Evolutionary conservation across 53 echinoderm and acorn worm genomes (phyloP).

Genomic region (Stichopus horrens): DNA sequence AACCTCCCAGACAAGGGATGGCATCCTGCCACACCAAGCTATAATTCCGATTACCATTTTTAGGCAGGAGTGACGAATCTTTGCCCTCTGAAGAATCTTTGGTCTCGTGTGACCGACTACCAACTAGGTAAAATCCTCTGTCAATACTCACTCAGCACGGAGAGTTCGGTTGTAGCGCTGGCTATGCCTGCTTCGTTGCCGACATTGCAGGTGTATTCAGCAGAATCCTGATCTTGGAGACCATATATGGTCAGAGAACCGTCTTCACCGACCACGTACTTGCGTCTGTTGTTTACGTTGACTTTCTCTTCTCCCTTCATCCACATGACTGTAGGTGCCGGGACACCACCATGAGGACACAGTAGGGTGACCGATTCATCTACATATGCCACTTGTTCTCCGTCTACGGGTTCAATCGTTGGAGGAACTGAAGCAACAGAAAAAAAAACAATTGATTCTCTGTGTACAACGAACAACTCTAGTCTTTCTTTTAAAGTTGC

Average conservation of each 20-base stretch:
- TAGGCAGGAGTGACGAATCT: no score
- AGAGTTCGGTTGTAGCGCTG: slow-evolving; percentile 48
- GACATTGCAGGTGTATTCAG: slow-evolving; percentile 81
- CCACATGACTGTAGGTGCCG: slow-evolving; percentile 43
- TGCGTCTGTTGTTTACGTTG: slow-evolving; percentile 15
- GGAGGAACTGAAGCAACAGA: slow-evolving; percentile 58
- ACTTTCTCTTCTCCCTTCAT: slow-evolving; percentile 22
- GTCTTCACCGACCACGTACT: neutral
- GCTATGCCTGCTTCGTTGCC: slow-evolving; percentile 84
- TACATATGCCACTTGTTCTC: slow-evolving; percentile 47
- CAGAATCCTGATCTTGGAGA: slow-evolving; percentile 54
- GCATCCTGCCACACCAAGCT: no score
- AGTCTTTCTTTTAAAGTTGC: neutral
- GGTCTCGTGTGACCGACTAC: no score
- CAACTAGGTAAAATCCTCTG: neutral
- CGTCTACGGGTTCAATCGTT: slow-evolving; percentile 47
- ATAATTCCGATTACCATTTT: no score
- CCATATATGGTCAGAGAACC: slow-evolving; percentile 28
- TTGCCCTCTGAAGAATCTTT: no score
- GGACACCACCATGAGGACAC: slow-evolving; percentile 38
- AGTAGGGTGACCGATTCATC: slow-evolving; percentile 22
- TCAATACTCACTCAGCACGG: slow-evolving; percentile 54
- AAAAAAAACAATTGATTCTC: neutral
- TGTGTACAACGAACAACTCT: neutral
- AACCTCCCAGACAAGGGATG: no score